These are phyloP conservation scores for Amaurobius ferox DNA, from an alignment of 2,888 invertebrate species.

Conservation along the genomic window DNA sequence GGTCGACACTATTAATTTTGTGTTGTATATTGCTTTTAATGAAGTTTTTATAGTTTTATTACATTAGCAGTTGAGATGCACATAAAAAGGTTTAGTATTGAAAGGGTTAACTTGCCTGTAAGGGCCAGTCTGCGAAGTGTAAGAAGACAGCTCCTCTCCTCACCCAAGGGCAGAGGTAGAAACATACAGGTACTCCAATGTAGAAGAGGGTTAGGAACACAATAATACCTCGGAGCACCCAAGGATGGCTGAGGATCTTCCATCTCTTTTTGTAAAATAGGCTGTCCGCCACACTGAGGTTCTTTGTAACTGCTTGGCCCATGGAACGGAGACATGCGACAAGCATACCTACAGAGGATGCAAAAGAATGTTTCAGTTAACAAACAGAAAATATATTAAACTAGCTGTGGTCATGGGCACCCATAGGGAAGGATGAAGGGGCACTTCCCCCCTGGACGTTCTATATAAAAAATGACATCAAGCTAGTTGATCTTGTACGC, in stretches of 20 bases:
- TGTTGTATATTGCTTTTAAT: too few species aligned
- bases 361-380: not conserved
- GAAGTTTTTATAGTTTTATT: too few species aligned
- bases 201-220: conserved; percentile 59
- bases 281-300: not conserved
- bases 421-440: too few species aligned
- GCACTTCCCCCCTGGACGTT: too few species aligned
- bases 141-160: conserved; percentile 54
- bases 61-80: too few species aligned
- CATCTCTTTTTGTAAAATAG: not conserved
- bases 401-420: too few species aligned
- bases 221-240: conserved; percentile 8
- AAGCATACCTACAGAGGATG: conserved; percentile 21
- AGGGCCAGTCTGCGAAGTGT: conserved; percentile 63
- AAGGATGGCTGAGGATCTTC: conserved; percentile 26
- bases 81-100: too few species aligned
- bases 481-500: too few species aligned
- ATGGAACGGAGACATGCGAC: not conserved
- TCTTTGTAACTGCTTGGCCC: conserved; percentile 13
- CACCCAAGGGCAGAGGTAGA: conserved; percentile 63
- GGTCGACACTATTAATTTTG: too few species aligned
- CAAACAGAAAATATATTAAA: too few species aligned
- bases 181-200: conserved; percentile 51
- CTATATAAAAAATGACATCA: too few species aligned
- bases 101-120: conserved; percentile 30